phyloP scores from a whole-genome alignment of 37 sponge, comb jelly and placozoan species.

The Hormiphora californensis region DNA sequence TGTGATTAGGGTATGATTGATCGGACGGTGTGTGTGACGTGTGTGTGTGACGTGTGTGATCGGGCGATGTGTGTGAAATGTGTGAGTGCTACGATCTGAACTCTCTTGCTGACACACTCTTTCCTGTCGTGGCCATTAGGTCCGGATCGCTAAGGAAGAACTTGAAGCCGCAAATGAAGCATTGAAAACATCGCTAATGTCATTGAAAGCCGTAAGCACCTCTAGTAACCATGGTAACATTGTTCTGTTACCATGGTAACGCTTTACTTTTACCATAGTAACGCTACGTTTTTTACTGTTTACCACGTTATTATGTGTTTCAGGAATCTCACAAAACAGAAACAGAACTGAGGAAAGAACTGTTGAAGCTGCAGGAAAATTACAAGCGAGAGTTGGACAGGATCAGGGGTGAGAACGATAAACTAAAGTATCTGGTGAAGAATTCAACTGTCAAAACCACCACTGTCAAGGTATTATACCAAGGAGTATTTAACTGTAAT shows the following conservation, averaged over 20 bases:
- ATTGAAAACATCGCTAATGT: too few relatives aligned
- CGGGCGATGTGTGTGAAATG: too few relatives aligned
- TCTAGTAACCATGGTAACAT: background rate
- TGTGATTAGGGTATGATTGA: too few relatives aligned
- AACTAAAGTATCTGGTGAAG: slow-evolving; percentile 21
- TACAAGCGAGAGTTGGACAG: slow-evolving; percentile 30
- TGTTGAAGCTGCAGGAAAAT: slow-evolving; percentile 18
- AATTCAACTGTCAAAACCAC: slow-evolving; percentile 20
- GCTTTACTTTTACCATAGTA: background rate
- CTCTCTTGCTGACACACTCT: too few relatives aligned
- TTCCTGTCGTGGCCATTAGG: too few relatives aligned
- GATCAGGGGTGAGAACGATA: background rate
- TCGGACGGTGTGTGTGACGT: too few relatives aligned
- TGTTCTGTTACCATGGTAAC: background rate
- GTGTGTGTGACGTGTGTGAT: too few relatives aligned
- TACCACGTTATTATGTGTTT: background rate
- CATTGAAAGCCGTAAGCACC: too few relatives aligned
- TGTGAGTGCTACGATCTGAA: too few relatives aligned
- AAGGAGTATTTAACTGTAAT: background rate
- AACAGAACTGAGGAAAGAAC: slow-evolving; percentile 30
- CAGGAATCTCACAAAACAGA: slow-evolving; percentile 35
- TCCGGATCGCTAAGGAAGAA: too few relatives aligned
- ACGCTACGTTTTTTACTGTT: too few relatives aligned
- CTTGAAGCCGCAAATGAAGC: background rate
- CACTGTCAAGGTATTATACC: slow-evolving; percentile 4